Percentiles rank a stretch among this genome's conserved stretches.
phyloP scores from a whole-genome alignment of 1,140 invertebrate genomes.

The Neuroterus valhalla region DNA sequence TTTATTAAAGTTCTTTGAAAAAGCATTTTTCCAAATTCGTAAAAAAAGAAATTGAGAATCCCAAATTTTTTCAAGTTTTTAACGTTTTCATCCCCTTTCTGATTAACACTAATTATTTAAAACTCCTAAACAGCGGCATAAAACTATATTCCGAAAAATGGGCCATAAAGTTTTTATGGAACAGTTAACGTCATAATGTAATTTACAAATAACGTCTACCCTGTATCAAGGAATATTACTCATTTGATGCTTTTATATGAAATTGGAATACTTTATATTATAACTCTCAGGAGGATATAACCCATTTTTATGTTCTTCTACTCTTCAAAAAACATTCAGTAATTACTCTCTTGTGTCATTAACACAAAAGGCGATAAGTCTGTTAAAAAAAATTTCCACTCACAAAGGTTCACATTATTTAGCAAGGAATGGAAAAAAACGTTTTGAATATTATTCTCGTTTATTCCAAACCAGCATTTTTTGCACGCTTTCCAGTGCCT shows the following conservation, averaged over 20 bases:
- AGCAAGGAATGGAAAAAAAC: neutral
- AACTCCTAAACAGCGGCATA: neutral
- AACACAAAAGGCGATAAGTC: neutral
- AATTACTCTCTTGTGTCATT: slow-evolving; percentile 3
- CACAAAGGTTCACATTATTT: neutral
- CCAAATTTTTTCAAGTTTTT: too few relatives aligned
- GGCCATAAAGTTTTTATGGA: neutral
- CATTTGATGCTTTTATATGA: neutral
- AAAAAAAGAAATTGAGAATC: too few relatives aligned
- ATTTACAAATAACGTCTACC: slow-evolving; percentile 1
- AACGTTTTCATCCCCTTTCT: too few relatives aligned
- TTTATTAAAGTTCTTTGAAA: too few relatives aligned
- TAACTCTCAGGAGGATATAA: neutral
- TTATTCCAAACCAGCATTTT: too few relatives aligned
- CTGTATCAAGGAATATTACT: neutral
- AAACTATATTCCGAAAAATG: neutral
- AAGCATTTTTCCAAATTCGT: too few relatives aligned
- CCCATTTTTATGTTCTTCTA: slow-evolving; percentile 10
- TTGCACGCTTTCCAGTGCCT: too few relatives aligned
- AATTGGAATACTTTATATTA: neutral
- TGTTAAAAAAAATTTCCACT: slow-evolving; percentile 10
- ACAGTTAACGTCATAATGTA: slow-evolving; percentile 6
- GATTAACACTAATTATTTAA: too few relatives aligned
- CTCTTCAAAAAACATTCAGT: neutral
- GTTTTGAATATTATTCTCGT: neutral